Evolutionary conservation across 1,140 invertebrate genomes (phyloP).

Genomic region (Bombus haemorrhoidalis): DNA sequence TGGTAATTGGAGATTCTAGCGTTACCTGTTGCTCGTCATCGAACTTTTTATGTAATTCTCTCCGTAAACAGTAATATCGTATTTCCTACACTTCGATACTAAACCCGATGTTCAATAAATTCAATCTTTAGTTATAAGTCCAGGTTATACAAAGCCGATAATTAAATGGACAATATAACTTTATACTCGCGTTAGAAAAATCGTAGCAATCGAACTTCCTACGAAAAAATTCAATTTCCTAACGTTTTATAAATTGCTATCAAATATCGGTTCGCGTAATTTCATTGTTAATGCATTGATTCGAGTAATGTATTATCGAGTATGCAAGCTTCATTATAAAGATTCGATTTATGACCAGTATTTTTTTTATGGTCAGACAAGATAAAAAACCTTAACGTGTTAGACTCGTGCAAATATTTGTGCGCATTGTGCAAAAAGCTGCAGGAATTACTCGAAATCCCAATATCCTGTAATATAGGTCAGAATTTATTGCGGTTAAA

Average conservation of each 20-base stretch:
- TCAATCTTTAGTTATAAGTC: background rate
- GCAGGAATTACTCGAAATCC: background rate
- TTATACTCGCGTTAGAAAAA: background rate
- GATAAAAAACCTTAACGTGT: background rate
- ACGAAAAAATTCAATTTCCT: background rate
- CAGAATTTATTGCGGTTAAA: conserved; percentile 15
- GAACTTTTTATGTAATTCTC: background rate
- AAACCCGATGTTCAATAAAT: background rate
- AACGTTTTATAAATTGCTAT: background rate
- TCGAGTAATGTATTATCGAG: background rate
- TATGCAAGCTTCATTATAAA: background rate
- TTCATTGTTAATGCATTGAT: background rate
- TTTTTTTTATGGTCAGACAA: background rate
- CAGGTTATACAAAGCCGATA: background rate
- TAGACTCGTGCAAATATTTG: background rate
- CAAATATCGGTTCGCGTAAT: too few relatives aligned
- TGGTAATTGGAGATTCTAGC: background rate
- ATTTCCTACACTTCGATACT: background rate
- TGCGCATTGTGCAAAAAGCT: background rate
- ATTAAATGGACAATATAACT: background rate
- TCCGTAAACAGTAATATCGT: background rate
- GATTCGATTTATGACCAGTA: background rate
- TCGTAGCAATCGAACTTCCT: too few relatives aligned
- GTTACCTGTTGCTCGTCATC: background rate
- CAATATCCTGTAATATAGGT: background rate